Base-by-base conservation (phyloP, 2,797 vertebrate genomes). In the Poecilia gillii region DNA sequence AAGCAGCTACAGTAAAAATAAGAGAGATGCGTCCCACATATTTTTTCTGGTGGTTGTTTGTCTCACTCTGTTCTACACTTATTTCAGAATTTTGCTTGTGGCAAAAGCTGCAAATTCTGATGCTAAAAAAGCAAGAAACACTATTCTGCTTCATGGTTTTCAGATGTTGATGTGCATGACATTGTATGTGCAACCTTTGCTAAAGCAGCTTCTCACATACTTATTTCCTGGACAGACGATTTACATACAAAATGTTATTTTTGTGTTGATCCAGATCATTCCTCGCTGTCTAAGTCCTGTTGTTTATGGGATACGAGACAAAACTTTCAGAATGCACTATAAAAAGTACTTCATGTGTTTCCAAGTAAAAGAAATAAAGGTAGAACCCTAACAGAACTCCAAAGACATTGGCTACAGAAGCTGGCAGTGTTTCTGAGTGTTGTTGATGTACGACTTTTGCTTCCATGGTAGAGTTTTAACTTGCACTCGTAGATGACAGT, bases 21-120 rank as follows among this genome's bases (percentile, higher is more conserved):
- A 91, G 73, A 89, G 72, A 23, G 74, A 91, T 43, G 66, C 71
- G 4, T 81, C 79, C 1, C 59, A 91, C 4, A 62, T 66, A 3
- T 2, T 93, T 8, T 92, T 89, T 49, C 74, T 94, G 75, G 81
- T 84, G 0, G 16, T 82, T n/a, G 93, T 95, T 66, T 94, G 90
- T 88, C 3, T 90, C 57, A 85, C 75, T 43, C 77, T 95, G 2
- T 72, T 94, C 20, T 94, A 90, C 70, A 91, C 89, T 0, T 95
- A 95, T 76, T 89, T 92, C 16, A 86, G n/a, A 59, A 89, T 94
- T 74, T n/a, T 92, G 25, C 87, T 91, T n/a, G 80, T 47, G 0
- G 93, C 90, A 11, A 87, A 81, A 78, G 68, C 84, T 2, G 89
- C 84, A 25, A 72, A 74, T 12, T 25, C 76, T 13, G 77, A 85